Conservation (phyloP, 2,888 invertebrate species). For the Prosapia bicincta region DNA sequence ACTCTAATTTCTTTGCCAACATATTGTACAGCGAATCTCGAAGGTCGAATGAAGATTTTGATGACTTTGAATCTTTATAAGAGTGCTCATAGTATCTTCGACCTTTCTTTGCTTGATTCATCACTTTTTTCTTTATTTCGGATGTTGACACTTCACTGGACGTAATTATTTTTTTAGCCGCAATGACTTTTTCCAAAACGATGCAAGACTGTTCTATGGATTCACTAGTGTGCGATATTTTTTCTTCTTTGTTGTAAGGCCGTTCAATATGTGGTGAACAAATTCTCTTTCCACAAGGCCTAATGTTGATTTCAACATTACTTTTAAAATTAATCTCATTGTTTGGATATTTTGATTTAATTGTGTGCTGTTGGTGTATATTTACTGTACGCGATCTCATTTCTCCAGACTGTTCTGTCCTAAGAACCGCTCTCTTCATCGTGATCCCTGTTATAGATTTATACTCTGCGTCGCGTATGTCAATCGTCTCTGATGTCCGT, state of each 20-base stretch:
- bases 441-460: constrained; percentile 9
- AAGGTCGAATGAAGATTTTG: background rate
- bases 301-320: background rate
- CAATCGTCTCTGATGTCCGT: background rate
- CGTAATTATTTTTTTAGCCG: background rate
- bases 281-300: background rate
- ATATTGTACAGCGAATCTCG: background rate
- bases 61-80: background rate
- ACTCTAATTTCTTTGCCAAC: background rate
- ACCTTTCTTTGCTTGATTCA: too few species aligned
- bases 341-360: background rate
- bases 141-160: background rate
- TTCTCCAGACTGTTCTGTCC: too few species aligned
- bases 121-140: background rate
- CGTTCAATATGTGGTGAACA: background rate
- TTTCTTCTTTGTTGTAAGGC: background rate
- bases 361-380: background rate
- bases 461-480: constrained; percentile 10
- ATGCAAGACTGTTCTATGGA: background rate
- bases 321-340: background rate
- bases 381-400: background rate
- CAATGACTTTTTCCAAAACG: background rate
- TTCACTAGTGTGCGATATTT: background rate
- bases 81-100: background rate
- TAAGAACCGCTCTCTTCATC: too few species aligned